phyloP scores from a whole-genome alignment of 2,888 invertebrate species.

The Aphodius granarius region DNA sequence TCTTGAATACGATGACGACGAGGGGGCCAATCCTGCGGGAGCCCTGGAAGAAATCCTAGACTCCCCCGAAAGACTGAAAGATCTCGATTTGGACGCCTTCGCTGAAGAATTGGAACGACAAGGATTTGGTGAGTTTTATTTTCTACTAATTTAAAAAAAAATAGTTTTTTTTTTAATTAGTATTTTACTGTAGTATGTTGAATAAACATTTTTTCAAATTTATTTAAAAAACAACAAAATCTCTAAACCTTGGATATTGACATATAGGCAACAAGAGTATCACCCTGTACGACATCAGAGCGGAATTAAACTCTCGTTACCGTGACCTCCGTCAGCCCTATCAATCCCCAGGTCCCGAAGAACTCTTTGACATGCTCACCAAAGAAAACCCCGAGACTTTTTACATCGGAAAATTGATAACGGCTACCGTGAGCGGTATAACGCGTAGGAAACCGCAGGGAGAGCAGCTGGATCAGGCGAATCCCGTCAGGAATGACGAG shows the following conservation, averaged over 20 bases:
- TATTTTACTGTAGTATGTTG: too few relatives aligned
- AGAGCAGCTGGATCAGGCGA: constrained; percentile 93
- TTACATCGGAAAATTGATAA: constrained; percentile 84
- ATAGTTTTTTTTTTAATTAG: too few relatives aligned
- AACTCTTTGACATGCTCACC: constrained; percentile 91
- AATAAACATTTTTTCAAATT: background rate
- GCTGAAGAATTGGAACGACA: constrained; percentile 95
- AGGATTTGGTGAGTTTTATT: constrained; percentile 52
- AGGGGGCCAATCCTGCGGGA: constrained; percentile 94
- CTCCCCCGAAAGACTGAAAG: constrained; percentile 90
- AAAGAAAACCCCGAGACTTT: constrained; percentile 96
- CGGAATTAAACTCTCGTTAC: constrained; percentile 91
- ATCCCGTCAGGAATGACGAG: constrained; percentile 92
- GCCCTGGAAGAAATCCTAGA: constrained; percentile 97
- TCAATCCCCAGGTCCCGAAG: constrained; percentile 79
- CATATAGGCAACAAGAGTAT: constrained; percentile 82
- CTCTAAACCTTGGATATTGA: too few relatives aligned
- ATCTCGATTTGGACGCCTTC: constrained; percentile 97
- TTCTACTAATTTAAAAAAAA: constrained; percentile 15
- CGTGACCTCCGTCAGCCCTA: constrained; percentile 85
- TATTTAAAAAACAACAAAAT: background rate
- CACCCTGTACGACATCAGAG: constrained; percentile 95
- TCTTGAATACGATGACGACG: constrained; percentile 96
- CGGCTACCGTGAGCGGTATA: constrained; percentile 78
- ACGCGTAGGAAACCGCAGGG: constrained; percentile 86